phyloP scores from a whole-genome alignment of 2,113 vertebrate species.

The Melanocharis versteri region DNA sequence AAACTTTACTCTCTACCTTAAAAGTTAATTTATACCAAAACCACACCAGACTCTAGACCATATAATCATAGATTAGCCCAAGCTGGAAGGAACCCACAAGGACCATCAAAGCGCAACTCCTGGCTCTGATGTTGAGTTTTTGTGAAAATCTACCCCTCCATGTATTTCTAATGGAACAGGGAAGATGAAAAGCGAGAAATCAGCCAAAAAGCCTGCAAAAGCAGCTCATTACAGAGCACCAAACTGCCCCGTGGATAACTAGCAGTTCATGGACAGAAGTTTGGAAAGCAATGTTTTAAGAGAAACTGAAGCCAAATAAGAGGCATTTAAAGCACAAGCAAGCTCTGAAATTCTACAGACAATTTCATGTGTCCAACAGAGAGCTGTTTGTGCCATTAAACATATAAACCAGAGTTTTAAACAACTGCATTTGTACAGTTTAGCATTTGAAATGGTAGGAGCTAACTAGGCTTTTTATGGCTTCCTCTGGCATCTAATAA shows the following conservation, averaged over 20 bases:
- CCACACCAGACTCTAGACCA: not conserved
- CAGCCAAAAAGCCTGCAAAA: not conserved
- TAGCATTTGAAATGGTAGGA: constrained; percentile 12
- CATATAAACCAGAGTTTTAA: not conserved
- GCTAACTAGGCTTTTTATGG: constrained; percentile 47
- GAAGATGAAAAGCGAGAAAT: not conserved
- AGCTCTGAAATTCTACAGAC: not conserved
- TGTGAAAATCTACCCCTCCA: not conserved
- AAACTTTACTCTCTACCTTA: not conserved
- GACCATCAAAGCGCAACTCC: not conserved
- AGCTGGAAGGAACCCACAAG: not conserved
- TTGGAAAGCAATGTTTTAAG: not conserved
- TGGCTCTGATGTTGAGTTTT: not conserved
- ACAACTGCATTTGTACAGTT: constrained; percentile 5
- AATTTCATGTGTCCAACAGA: not conserved
- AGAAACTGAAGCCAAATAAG: not conserved
- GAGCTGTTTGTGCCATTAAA: constrained; percentile 3
- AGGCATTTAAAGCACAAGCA: not conserved
- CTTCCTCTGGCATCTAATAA: not conserved
- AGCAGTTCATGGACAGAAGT: not conserved
- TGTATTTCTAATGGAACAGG: not conserved
- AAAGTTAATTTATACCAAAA: not conserved
- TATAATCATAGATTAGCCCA: not conserved
- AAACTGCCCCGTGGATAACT: not conserved
- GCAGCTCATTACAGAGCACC: not conserved